Evolutionary conservation across 1,140 invertebrate genomes (phyloP).

Genomic region (Dysdera silvatica): DNA sequence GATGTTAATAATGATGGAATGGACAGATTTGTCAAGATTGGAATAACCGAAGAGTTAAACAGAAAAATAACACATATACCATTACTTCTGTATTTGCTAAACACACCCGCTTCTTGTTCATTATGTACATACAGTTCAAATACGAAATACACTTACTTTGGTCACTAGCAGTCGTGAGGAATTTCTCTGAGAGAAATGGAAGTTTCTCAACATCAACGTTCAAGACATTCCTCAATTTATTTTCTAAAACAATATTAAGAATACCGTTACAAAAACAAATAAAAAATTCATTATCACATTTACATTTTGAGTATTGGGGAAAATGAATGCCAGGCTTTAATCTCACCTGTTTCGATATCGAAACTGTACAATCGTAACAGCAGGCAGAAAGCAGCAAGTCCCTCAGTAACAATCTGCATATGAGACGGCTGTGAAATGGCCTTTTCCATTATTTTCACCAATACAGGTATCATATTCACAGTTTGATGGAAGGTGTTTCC

Average conservation of each 20-base stretch:
- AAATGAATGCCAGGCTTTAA: not conserved
- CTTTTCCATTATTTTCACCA: conserved; percentile 62
- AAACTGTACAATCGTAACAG: conserved; percentile 56
- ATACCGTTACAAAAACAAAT: not conserved
- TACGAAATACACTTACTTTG: conserved; percentile 52
- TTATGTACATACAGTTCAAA: too few relatives aligned
- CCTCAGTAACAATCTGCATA: conserved; percentile 62
- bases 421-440: conserved; percentile 56
- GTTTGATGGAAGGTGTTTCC: conserved; percentile 49
- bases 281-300: not conserved
- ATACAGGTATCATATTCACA: conserved; percentile 49
- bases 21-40: too few relatives aligned
- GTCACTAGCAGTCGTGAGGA: conserved; percentile 58
- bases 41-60: too few relatives aligned
- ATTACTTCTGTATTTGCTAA: too few relatives aligned
- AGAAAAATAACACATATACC: too few relatives aligned
- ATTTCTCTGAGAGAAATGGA: conserved; percentile 72
- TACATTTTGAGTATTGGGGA: not conserved
- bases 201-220: conserved; percentile 63
- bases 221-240: conserved; percentile 28
- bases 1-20: too few relatives aligned
- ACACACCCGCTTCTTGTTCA: too few relatives aligned
- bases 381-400: conserved; percentile 63
- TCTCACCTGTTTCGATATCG: conserved; percentile 44
- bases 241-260: conserved; percentile 30